phyloP scores from a whole-genome alignment of 1,140 invertebrate genomes.

The Bradynema listronoti region DNA sequence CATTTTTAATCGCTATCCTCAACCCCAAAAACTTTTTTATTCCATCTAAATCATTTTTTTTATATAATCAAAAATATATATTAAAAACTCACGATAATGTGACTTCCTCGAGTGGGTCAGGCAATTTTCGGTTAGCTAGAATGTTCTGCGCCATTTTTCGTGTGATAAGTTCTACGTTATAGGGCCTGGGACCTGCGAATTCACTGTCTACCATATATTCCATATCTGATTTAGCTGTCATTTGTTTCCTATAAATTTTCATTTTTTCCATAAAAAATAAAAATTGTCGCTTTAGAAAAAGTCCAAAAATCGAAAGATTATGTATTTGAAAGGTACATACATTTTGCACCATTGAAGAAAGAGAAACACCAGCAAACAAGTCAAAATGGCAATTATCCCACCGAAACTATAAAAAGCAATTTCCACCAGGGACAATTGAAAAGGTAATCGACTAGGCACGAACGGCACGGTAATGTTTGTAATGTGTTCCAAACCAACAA shows the following conservation, averaged over 20 bases:
- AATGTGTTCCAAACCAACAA: no score
- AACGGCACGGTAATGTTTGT: no score
- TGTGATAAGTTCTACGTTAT: slow-evolving; percentile 56
- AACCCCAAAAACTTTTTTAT: not conserved
- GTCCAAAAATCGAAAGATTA: no score
- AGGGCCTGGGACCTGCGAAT: slow-evolving; percentile 45
- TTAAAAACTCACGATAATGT: slow-evolving; percentile 35
- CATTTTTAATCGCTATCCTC: not conserved
- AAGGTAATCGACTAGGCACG: no score
- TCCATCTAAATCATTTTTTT: not conserved
- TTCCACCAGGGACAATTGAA: no score
- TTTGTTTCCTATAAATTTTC: slow-evolving; percentile 14
- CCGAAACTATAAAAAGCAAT: no score
- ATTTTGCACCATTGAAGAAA: not conserved
- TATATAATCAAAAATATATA: not conserved
- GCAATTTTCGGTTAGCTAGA: slow-evolving; percentile 33
- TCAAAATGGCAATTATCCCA: no score
- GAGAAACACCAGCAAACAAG: not conserved
- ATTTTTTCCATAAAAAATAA: slow-evolving; percentile 19
- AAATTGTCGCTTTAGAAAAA: no score
- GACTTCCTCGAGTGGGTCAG: slow-evolving; percentile 40
- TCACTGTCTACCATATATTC: slow-evolving; percentile 49
- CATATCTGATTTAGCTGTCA: slow-evolving; percentile 40
- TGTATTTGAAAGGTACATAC: not conserved
- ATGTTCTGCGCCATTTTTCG: slow-evolving; percentile 44